Base-by-base conservation (phyloP, 2,888 invertebrate genomes). In the Bruchidius siliquastri region DNA sequence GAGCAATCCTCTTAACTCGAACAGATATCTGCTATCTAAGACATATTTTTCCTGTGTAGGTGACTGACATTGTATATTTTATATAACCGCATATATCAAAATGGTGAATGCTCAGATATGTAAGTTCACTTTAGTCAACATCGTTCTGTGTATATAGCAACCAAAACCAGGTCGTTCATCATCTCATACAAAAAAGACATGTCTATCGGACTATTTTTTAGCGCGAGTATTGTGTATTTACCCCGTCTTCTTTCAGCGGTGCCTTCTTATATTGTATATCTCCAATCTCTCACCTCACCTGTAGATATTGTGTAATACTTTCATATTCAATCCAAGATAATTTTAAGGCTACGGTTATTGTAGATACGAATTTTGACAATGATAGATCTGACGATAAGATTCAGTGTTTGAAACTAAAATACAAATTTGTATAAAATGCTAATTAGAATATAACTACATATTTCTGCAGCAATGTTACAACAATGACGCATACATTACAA, bases 241-340 rank as follows among this genome's bases (percentile, higher is more conserved):
- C 84, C 86, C 85, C 83, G 86, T 86, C 86, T 87, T 86, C 86
- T 86, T 86, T 86, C 87, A 87, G 86, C 86, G 87, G 87, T 87
- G 87, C 87, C 87, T 87, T 87, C 87, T 86, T 85, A 85, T 85
- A 49, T 49, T 49, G 49, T 83, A 84, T 85, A 84, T 82, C 83
- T 82, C 82, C 83, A 84, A 83, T 82, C 82, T 85, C 81, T 84
- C 83, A 49, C 49, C 49, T 49, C 49, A 85, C 84, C 83, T 85
- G 84, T 84, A 84, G 84, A 85, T 83, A 83, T 79, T 79, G 74
- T 79, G 49, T 49, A 49, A 49, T 49, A 49, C 49, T 49, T 49
- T 49, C 49, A 49, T 3, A 49, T 49, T 49, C 18, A 13, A 8
- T 49, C 13, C 49, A 49, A 49, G 10, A 49, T 49, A 1, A 49